Evolutionary conservation across 2,888 invertebrate species (phyloP), one percentile per base, ranked within the genome.

Genomic region (Pyrgus malvae): DNA sequence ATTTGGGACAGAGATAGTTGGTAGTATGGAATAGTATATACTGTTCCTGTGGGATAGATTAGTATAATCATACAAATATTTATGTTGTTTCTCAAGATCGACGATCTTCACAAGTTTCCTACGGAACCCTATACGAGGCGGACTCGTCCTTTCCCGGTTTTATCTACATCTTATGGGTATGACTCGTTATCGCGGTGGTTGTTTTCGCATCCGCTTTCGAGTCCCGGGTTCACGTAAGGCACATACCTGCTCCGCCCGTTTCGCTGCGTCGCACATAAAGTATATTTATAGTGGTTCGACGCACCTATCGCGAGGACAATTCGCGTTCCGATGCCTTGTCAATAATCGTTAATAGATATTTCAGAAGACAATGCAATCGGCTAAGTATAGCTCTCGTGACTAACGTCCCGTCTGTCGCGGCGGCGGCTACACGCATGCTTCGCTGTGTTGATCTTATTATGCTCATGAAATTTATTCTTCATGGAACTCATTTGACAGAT

Each of bases 311-410:
- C 78, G 74, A 74, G 77, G 74, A 82, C 83, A 80, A 88, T 81
- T 86, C 77, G 88, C 89, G 78, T 88, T 83, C 90, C 88, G 86
- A 88, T 89, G 84, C 85, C 87, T 84, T 88, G 90, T 90, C 89
- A 90, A 90, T 89, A 90, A 89, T 90, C 83, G 81, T 84, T 89
- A 90, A 89, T 89, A 90, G 90, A 89, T 85, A 88, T 89, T 87
- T 88, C 83, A 89, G 89, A 90, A 87, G 87, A 89, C 90, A 90
- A 89, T 89, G 87, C 89, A 83, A 82, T 80, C 72, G 83, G 73
- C 89, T 89, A 89, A 85, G 84, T 85, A 80, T 90, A 90, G 87
- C 68, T 61, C 75, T 63, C 60, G 86, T 88, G 90, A 89, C 81
- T 88, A 89, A 89, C 86, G 83, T 69, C 70, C 76, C 79, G 83